phyloP scores from a whole-genome alignment of 2,797 vertebrate species.

The Xyrichtys novacula region DNA sequence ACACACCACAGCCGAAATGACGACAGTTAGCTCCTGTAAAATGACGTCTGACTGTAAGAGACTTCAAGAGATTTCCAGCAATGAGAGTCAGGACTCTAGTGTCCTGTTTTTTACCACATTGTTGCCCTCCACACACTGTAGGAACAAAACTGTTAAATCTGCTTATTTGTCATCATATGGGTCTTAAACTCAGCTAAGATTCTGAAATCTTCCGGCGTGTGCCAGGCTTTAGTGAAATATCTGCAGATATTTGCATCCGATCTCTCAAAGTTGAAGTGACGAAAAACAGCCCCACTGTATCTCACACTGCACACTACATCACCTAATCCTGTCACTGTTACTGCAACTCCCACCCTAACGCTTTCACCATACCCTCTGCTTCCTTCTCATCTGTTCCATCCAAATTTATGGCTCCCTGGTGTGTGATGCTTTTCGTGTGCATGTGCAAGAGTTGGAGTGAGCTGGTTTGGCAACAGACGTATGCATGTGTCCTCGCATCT shows the following conservation, averaged over 20 bases:
- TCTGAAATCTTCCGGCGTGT: too few species aligned
- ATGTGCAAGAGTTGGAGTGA: constrained; percentile 1
- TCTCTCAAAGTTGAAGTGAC: constrained; percentile 46
- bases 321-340: constrained; percentile 76
- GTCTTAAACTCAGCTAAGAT: too few species aligned
- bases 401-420: constrained; percentile 71
- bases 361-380: constrained; percentile 74
- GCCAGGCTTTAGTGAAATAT: background rate
- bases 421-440: constrained; percentile 35
- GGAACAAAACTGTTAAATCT: too few species aligned
- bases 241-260: constrained; percentile 33
- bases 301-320: constrained; percentile 59
- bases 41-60: too few species aligned
- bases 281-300: constrained; percentile 64
- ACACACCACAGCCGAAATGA: too few species aligned
- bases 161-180: too few species aligned
- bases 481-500: constrained; percentile 25
- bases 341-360: constrained; percentile 71
- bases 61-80: too few species aligned
- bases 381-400: constrained; percentile 64
- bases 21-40: too few species aligned
- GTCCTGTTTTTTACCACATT: too few species aligned
- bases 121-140: too few species aligned
- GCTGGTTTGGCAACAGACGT: constrained; percentile 28
- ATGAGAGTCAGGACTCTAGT: too few species aligned